These are phyloP conservation scores for Cottus gobio DNA, from an alignment of 2,113 vertebrate genomes.

Conservation along the genomic window DNA sequence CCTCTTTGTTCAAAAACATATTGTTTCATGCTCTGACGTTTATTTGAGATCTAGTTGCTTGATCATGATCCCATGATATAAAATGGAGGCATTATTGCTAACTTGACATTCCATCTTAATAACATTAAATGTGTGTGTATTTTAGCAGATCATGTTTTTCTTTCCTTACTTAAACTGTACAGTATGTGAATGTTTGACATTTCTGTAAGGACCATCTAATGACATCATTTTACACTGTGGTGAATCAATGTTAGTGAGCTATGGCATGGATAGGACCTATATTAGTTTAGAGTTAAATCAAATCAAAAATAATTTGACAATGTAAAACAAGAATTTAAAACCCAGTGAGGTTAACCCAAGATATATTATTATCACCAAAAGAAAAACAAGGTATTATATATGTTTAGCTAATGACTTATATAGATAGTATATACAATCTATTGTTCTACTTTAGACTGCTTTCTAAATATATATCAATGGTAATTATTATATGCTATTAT, in stretches of 20 bases:
- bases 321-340: background rate
- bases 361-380: background rate
- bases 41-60: constrained; percentile 18
- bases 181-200: background rate
- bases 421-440: background rate
- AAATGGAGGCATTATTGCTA: background rate
- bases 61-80: background rate
- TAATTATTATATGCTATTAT: background rate
- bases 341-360: background rate
- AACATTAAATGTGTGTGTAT: background rate
- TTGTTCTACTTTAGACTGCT: background rate
- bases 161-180: background rate
- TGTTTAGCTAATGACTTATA: background rate
- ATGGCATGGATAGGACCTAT: background rate
- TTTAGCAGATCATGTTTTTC: background rate
- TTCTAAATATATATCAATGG: background rate
- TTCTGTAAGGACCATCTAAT: background rate
- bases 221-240: background rate
- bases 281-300: background rate
- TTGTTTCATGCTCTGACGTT: constrained; percentile 29
- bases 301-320: background rate
- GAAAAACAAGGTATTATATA: background rate
- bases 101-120: background rate
- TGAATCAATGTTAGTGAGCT: background rate
- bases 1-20: constrained; percentile 42